Base-by-base conservation (phyloP, 2,888 invertebrate species). In the Ferrisia virgata region DNA sequence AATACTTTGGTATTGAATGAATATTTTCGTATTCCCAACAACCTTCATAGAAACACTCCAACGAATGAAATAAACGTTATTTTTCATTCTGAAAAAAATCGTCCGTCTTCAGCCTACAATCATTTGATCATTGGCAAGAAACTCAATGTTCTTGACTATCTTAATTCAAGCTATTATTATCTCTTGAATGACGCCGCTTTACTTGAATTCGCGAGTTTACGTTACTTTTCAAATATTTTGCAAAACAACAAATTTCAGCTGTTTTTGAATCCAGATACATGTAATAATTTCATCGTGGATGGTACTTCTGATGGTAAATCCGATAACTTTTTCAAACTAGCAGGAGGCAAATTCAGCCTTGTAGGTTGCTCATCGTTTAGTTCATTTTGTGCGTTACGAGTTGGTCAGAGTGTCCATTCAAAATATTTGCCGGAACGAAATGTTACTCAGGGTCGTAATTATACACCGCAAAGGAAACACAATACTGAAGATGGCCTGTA, bases 261-360 rank as follows among this genome's bases (percentile, higher is more conserved):
- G 87, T 92, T 94, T 87, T 92, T 93, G 0, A 95, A 94, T 88
- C 91, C 95, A 0, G 95, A 96, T 89, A 95, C 96, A 89, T 91
- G 92, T 5, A 92, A 93, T 84, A 94, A 93, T 87, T 89, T 94
- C 1, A 89, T 96, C 1, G 87, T 89, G 40, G 90, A 92, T 87
- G 91, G 72, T 76, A 36, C 72, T 76, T 76, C 72, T 8, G 72
- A 76, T 22, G 36, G 72, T 28, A 76, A 92, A 64, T 89, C 91
- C 2, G 89, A 92, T 0, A 87, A 89, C 43, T 87, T 91, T 11
- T 93, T 93, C 86, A 91, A 93, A 82, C 87, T 94, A 47, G 89
- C 89, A 76, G 86, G 88, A 82, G 89, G 91, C 58, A 88, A 92
- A 0, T 89, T 95, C 47, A 94, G 94, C 89, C 89, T 96, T 43